These are phyloP conservation scores for Malacoctenus gilli DNA, from an alignment of 2,797 vertebrate genomes.

Conservation along the genomic window DNA sequence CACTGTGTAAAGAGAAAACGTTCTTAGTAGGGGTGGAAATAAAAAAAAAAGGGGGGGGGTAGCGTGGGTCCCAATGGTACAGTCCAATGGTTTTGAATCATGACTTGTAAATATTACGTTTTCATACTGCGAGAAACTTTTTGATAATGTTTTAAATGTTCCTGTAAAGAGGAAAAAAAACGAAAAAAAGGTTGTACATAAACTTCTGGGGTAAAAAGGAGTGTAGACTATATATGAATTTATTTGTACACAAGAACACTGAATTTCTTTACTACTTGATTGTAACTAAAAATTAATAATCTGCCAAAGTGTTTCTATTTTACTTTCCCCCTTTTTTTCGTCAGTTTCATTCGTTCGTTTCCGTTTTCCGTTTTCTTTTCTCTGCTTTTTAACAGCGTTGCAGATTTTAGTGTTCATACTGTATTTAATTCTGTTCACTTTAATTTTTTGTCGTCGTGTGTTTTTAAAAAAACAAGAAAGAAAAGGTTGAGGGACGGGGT, in stretches of 20 bases:
- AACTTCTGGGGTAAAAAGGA: slow-evolving; percentile 74
- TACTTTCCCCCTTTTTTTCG: slow-evolving; percentile 51
- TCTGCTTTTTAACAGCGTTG: slow-evolving; percentile 80
- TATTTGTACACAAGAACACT: slow-evolving; percentile 86
- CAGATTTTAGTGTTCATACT: slow-evolving; percentile 75
- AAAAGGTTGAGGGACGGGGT: background rate
- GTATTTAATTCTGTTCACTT: slow-evolving; percentile 80
- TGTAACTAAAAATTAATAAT: slow-evolving; percentile 89
- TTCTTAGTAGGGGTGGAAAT: slow-evolving; percentile 63
- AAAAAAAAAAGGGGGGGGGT: slow-evolving; percentile 6
- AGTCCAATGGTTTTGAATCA: slow-evolving; percentile 81
- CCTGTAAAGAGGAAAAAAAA: slow-evolving; percentile 75
- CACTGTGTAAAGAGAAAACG: slow-evolving; percentile 84
- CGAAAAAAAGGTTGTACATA: slow-evolving; percentile 76
- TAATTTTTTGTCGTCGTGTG: slow-evolving; percentile 70
- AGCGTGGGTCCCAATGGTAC: slow-evolving; percentile 56
- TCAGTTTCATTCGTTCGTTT: slow-evolving; percentile 50
- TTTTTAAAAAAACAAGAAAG: slow-evolving; percentile 23
- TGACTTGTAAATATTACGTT: slow-evolving; percentile 87
- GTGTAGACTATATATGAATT: slow-evolving; percentile 85
- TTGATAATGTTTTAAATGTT: slow-evolving; percentile 89
- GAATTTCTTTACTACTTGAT: slow-evolving; percentile 89
- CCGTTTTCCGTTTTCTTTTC: slow-evolving; percentile 36
- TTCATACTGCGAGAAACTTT: slow-evolving; percentile 83
- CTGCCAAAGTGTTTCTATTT: slow-evolving; percentile 86